These are phyloP conservation scores for Strigamia transsilvanica DNA, from an alignment of 2,888 invertebrate species.

Conservation along the genomic window DNA sequence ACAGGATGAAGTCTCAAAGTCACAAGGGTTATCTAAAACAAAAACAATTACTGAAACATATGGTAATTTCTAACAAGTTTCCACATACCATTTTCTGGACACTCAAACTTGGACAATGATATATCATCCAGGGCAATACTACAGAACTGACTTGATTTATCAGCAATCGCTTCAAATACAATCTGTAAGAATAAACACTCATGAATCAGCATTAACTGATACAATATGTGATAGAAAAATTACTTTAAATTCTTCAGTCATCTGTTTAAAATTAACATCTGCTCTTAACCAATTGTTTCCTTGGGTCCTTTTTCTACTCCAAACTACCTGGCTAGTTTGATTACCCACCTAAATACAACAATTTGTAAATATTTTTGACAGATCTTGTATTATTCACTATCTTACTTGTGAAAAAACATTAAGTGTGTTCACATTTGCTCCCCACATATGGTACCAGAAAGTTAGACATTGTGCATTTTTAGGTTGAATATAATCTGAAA, in stretches of 20 bases:
- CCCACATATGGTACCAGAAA: constrained; percentile 18
- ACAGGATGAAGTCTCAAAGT: background rate
- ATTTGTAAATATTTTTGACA: background rate
- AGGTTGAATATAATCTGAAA: background rate
- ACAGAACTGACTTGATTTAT: background rate
- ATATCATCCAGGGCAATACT: background rate
- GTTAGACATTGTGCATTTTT: background rate
- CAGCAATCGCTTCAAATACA: constrained; percentile 1
- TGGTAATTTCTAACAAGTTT: too few relatives aligned
- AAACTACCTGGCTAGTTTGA: background rate
- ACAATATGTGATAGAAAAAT: background rate
- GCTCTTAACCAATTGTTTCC: background rate
- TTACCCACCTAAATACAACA: background rate
- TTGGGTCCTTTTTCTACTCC: constrained; percentile 1
- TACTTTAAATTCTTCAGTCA: background rate
- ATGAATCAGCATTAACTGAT: background rate
- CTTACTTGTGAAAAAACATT: background rate
- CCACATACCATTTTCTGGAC: background rate
- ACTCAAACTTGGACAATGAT: background rate
- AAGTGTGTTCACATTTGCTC: background rate
- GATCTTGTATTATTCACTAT: background rate
- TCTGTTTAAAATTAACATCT: background rate
- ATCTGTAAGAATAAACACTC: background rate
- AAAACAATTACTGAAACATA: background rate
- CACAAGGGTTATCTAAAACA: background rate